These are phyloP conservation scores for Panthera uncia DNA, from an alignment of 2,113 vertebrate genomes.

Conservation along the genomic window DNA sequence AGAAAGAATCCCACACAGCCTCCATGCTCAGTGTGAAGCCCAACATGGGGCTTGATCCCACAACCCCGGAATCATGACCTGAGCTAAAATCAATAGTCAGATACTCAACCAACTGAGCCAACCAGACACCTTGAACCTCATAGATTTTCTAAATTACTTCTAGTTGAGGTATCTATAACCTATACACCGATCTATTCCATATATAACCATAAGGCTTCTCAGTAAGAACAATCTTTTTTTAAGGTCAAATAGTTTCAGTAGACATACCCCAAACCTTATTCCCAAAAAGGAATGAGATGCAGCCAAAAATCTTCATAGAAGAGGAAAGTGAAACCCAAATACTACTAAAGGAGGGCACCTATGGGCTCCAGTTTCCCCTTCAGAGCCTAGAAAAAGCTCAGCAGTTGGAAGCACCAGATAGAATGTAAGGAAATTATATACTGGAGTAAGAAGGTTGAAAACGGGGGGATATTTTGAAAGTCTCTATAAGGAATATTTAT, in stretches of 20 bases:
- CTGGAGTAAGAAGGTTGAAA: neutral
- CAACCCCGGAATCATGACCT: no score
- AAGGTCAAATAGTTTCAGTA: slow-evolving; percentile 31
- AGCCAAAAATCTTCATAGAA: neutral
- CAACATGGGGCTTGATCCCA: no score
- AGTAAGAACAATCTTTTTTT: neutral
- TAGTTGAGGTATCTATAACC: neutral
- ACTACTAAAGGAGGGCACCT: neutral
- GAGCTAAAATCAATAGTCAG: no score
- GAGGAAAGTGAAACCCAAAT: neutral
- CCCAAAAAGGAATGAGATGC: neutral
- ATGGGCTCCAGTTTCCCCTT: neutral
- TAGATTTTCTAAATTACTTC: neutral
- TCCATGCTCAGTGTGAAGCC: no score
- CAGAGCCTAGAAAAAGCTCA: neutral
- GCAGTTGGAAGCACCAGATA: neutral
- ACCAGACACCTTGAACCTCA: neutral
- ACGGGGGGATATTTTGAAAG: neutral
- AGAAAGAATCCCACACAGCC: no score
- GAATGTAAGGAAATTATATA: neutral
- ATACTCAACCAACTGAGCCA: no score
- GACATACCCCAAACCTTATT: neutral
- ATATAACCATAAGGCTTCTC: neutral
- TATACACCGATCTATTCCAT: neutral
- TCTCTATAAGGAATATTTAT: neutral